Evolutionary conservation across 2,797 vertebrate genomes (phyloP).

Genomic region (Mus caroli): DNA sequence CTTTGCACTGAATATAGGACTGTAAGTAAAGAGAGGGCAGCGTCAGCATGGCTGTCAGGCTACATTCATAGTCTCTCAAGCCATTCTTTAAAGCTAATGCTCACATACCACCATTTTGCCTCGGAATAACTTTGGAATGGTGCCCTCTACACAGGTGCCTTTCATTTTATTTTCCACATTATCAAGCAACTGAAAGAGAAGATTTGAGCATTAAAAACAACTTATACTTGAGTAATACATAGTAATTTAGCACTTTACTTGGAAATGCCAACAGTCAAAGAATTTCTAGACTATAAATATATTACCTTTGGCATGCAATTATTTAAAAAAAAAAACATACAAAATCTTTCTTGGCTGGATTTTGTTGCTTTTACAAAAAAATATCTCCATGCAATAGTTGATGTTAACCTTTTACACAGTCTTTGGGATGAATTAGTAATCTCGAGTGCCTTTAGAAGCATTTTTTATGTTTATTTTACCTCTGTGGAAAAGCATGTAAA

Average conservation of each 20-base stretch:
- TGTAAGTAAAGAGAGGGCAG: constrained; percentile 80
- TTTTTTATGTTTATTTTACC: constrained; percentile 81
- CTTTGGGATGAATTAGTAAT: constrained; percentile 82
- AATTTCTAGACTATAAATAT: constrained; percentile 74
- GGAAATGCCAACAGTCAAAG: constrained; percentile 67
- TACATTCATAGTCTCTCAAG: not conserved
- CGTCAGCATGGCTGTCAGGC: not conserved
- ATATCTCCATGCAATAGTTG: constrained; percentile 83
- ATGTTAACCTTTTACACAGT: constrained; percentile 81
- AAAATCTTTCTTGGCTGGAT: constrained; percentile 75
- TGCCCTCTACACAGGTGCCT: constrained; percentile 99
- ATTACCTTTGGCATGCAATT: constrained; percentile 83
- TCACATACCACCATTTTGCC: constrained; percentile 99
- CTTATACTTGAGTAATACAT: not conserved
- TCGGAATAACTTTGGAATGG: constrained; percentile 98
- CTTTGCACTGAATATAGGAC: constrained; percentile 99
- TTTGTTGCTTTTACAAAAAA: constrained; percentile 74
- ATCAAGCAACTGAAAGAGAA: constrained; percentile 95
- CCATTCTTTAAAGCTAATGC: not conserved
- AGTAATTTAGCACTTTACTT: constrained; percentile 58
- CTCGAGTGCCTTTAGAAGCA: constrained; percentile 82
- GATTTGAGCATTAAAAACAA: not conserved
- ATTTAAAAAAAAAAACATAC: constrained; percentile 80
- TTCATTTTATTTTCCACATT: constrained; percentile 99
- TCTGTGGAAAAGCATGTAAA: constrained; percentile 85